A percentile compares a stretch with the other conserved stretches of the same genome.
phyloP scores from a whole-genome alignment of 2,888 invertebrate species.

The Orthosia gracilis region DNA sequence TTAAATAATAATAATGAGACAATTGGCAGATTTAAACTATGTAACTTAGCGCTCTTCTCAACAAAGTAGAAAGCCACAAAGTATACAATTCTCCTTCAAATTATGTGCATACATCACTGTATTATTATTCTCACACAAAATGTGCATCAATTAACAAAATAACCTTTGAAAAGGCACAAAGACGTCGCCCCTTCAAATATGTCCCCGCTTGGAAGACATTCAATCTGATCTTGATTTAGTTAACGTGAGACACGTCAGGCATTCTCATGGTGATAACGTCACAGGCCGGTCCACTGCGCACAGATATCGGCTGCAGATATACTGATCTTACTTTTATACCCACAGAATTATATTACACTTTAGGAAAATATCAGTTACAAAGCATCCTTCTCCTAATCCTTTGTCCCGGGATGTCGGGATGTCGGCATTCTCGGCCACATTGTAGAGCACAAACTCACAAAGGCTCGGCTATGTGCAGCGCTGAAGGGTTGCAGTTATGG shows the following conservation, averaged over 20 bases:
- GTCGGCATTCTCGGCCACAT: not conserved
- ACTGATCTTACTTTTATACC: constrained; percentile 37
- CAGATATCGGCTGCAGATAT: constrained; percentile 53
- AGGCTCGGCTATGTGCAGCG: constrained; percentile 10
- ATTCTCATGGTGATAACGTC: constrained; percentile 57
- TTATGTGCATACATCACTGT: constrained; percentile 2
- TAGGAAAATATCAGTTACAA: constrained; percentile 56
- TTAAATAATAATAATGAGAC: not conserved
- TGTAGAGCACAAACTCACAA: constrained; percentile 27
- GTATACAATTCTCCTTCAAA: not conserved
- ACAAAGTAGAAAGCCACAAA: constrained; percentile 2
- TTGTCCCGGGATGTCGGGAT: not conserved
- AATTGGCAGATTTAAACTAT: not conserved
- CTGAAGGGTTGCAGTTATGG: constrained; percentile 28
- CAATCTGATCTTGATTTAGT: constrained; percentile 47
- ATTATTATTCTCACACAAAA: constrained; percentile 18
- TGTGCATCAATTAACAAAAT: constrained; percentile 32
- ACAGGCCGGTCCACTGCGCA: constrained; percentile 49
- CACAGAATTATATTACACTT: constrained; percentile 55
- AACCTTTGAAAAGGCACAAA: constrained; percentile 23
- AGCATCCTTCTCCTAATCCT: not conserved
- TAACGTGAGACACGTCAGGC: constrained; percentile 45
- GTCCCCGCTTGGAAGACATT: constrained; percentile 38
- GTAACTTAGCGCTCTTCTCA: not conserved
- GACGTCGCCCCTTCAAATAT: constrained; percentile 30